Base-by-base conservation (phyloP, 2,888 invertebrate species). In the Bombylius discolor region DNA sequence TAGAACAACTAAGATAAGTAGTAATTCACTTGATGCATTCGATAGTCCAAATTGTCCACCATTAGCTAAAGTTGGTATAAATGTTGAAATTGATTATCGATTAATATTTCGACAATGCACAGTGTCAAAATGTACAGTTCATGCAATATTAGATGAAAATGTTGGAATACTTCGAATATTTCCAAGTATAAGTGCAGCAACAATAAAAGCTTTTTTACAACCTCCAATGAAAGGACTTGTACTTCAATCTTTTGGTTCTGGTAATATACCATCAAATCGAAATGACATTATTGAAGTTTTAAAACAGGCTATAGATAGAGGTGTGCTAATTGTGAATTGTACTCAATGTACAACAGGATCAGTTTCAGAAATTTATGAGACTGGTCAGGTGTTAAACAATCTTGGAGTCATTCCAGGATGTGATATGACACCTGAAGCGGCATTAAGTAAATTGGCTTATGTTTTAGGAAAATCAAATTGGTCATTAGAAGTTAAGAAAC, bases 211-310 rank as follows among this genome's bases (percentile, higher is more conserved):
- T 0, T 85, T 87, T 66, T 73, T 87, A 45, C 81, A 85, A 61
- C 83, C 89, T 4, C 88, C 93, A 13, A 86, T 87, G 58, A 76
- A 78, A 64, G 82, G 97, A 13, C 84, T 96, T 0, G 88, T 98
- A 0, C 72, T 98, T 47, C 91, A 95, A 73, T 89, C 89, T 0
- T 98, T 93, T 66, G 98, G 98, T 0, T 81, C 89, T 0, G 98
- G 98, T 0, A 98, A 99, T 68, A 82, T 95, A 44, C 97, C 97
- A 0, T 82, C 84, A 0, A 86, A 87, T 67, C 80, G 92, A 9
- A 74, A 75, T n/a, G 95, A 95, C 63, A 76, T 98, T 3, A 72
- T 94, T 8, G 76, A 81, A 0, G 87, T 82, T 61, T 74, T 97
- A 31, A 76, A 77, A 36, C 77, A 77, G 0, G 94, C 95, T 0